Evolutionary conservation across 2,113 vertebrate species (phyloP).

Genomic region (Galemys pyrenaicus): DNA sequence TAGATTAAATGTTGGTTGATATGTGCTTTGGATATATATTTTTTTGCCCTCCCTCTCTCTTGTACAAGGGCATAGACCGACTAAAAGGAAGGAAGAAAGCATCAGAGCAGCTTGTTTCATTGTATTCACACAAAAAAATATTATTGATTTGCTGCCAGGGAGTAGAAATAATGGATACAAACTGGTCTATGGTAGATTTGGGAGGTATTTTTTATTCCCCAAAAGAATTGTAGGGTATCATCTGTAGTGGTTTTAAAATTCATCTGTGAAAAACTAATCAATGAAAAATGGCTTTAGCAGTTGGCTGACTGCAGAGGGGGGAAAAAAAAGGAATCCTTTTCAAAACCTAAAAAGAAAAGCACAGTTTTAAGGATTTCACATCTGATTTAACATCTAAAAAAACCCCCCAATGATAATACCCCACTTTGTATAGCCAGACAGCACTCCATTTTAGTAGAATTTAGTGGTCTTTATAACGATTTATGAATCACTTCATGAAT

Average conservation of each 20-base stretch:
- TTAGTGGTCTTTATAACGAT: constrained; percentile 86
- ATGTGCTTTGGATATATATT: neutral
- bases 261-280: constrained; percentile 78
- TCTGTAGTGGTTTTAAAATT: constrained; percentile 73
- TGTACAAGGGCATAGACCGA: neutral
- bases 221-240: constrained; percentile 62
- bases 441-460: constrained; percentile 81
- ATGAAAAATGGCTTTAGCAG: constrained; percentile 80
- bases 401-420: constrained; percentile 72
- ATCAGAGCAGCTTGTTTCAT: constrained; percentile 47
- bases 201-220: constrained; percentile 54
- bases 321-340: constrained; percentile 71
- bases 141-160: constrained; percentile 72
- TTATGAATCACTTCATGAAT: constrained; percentile 91
- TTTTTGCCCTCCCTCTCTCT: neutral
- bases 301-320: constrained; percentile 18
- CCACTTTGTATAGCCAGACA: constrained; percentile 80
- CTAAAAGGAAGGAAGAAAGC: constrained; percentile 34
- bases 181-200: constrained; percentile 56
- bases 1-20: constrained; percentile 48
- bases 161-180: constrained; percentile 72
- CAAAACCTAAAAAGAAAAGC: constrained; percentile 78
- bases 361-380: constrained; percentile 86
- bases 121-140: constrained; percentile 53
- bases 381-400: constrained; percentile 88